phyloP scores from a whole-genome alignment of 35 echinoderm and acorn worm species.

The Strongylocentrotus purpuratus region DNA sequence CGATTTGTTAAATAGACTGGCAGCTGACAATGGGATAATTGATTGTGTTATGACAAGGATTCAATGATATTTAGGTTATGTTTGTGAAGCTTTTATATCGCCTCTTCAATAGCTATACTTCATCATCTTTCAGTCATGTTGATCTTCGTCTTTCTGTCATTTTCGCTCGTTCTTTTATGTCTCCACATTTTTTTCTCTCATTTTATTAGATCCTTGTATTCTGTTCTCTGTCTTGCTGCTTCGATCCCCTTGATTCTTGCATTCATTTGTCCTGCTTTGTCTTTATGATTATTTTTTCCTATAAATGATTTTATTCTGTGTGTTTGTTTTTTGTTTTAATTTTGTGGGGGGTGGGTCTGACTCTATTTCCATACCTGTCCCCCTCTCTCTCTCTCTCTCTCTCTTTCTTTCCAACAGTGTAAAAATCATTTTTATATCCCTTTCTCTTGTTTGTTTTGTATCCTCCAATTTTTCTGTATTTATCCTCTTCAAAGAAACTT shows the following conservation, averaged over 20 bases:
- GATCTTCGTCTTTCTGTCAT: neutral
- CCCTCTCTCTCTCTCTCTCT: too few species aligned
- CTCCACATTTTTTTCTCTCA: neutral
- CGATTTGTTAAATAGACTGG: slow-evolving; percentile 7
- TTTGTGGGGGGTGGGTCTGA: too few species aligned
- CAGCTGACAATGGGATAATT: slow-evolving; percentile 34
- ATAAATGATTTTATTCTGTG: neutral
- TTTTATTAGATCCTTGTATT: neutral
- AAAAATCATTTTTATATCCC: neutral
- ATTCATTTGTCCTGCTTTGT: neutral
- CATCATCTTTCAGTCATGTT: slow-evolving; percentile 3
- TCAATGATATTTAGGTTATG: slow-evolving; percentile 24
- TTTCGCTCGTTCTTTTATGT: neutral
- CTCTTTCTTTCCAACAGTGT: neutral
- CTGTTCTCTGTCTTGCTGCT: neutral
- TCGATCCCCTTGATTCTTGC: too few species aligned
- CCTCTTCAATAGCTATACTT: slow-evolving; percentile 12
- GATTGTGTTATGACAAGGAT: slow-evolving; percentile 39
- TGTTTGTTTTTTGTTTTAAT: too few species aligned
- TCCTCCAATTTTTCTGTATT: neutral
- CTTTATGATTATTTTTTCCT: neutral
- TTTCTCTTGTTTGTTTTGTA: neutral
- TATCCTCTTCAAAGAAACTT: neutral
- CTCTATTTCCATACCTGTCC: too few species aligned
- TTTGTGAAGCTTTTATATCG: slow-evolving; percentile 20